Evolutionary conservation across 2,113 vertebrate genomes (phyloP).

Genomic region (Mugil cephalus): DNA sequence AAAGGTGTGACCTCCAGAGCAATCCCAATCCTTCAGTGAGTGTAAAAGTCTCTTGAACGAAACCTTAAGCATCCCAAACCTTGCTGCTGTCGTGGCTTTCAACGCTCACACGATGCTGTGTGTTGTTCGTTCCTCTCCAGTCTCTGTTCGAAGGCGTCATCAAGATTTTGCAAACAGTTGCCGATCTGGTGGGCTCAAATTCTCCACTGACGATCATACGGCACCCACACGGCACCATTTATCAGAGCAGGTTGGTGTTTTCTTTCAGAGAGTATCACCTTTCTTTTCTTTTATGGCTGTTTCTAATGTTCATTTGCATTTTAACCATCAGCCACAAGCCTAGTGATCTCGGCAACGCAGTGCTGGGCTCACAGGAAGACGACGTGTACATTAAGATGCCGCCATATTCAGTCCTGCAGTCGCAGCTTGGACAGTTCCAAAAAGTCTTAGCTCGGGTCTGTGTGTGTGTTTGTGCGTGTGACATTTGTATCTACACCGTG

Average conservation of each 20-base stretch:
- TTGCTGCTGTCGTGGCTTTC: neutral
- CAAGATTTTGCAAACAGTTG: constrained; percentile 32
- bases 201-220: neutral
- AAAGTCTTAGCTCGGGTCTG: constrained; percentile 78
- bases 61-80: neutral
- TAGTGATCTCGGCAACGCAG: neutral
- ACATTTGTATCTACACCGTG: neutral
- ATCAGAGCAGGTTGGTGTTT: constrained; percentile 71
- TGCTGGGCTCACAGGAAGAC: constrained; percentile 49
- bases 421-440: neutral
- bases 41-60: neutral
- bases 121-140: constrained; percentile 16
- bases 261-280: neutral
- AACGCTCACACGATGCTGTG: neutral
- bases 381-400: constrained; percentile 66
- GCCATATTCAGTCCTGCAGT: constrained; percentile 23
- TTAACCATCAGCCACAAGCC: constrained; percentile 3
- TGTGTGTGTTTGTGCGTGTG: constrained; percentile 12
- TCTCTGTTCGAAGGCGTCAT: constrained; percentile 49
- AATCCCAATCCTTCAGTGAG: constrained; percentile 53
- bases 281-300: neutral
- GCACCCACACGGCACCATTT: constrained; percentile 66
- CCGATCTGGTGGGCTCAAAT: neutral
- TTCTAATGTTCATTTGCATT: neutral
- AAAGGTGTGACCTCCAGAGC: constrained; percentile 44